Evolutionary conservation across 2,797 vertebrate genomes (phyloP).

Genomic region (Tamandua tetradactyla): DNA sequence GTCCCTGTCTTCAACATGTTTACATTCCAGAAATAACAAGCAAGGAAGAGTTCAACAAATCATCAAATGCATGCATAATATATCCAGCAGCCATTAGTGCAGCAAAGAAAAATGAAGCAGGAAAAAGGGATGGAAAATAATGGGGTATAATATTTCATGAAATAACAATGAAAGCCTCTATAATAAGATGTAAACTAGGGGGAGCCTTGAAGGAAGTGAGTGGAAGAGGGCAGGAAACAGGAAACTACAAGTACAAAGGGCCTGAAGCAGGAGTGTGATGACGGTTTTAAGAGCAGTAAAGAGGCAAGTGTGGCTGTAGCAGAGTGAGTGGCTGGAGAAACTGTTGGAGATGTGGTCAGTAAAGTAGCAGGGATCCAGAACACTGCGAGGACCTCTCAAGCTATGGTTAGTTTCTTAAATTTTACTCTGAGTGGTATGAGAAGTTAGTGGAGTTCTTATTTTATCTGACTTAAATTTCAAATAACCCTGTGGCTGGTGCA

Average conservation of each 20-base stretch:
- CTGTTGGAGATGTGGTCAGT: background rate
- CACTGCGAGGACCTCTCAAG: background rate
- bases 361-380: background rate
- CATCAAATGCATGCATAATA: background rate
- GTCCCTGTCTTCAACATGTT: background rate
- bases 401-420: background rate
- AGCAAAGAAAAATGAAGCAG: background rate
- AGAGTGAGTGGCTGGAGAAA: background rate
- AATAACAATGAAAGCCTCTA: background rate
- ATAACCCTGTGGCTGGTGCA: background rate
- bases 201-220: background rate
- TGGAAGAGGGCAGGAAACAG: background rate
- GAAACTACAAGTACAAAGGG: background rate
- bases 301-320: background rate
- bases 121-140: background rate
- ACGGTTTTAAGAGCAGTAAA: background rate
- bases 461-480: conserved; percentile 10
- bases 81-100: background rate
- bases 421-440: background rate
- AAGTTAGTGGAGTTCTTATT: background rate
- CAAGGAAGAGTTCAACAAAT: background rate
- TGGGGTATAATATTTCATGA: background rate
- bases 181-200: background rate
- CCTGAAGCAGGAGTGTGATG: background rate
- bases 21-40: background rate